Conservation (phyloP, 2,888 invertebrate genomes). For the Lamellibrachia satsuma region DNA sequence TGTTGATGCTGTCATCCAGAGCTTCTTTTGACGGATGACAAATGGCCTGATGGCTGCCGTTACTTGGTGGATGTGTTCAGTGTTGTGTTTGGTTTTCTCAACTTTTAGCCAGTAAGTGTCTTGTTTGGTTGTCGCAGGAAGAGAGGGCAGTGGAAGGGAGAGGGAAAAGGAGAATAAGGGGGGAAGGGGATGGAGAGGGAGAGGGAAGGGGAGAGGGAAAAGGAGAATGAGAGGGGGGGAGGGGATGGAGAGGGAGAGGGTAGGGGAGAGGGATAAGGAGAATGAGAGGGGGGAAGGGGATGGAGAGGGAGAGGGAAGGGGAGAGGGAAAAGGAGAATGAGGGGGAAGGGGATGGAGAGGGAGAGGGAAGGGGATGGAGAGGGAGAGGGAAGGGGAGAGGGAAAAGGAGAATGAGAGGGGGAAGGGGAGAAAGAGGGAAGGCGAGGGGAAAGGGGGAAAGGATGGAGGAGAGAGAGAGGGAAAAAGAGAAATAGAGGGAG, state of each 20-base stretch:
- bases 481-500: not conserved
- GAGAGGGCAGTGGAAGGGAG: not conserved
- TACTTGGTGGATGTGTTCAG: too few relatives aligned
- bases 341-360: not conserved
- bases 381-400: not conserved
- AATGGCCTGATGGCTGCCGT: too few relatives aligned
- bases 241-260: not conserved
- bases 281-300: not conserved
- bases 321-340: not conserved
- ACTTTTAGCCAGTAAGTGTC: too few relatives aligned
- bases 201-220: not conserved
- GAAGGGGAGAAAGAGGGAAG: not conserved
- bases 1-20: not conserved
- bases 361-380: not conserved
- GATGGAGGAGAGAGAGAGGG: not conserved
- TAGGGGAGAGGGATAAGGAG: not conserved
- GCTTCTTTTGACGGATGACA: too few relatives aligned
- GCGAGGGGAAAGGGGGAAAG: not conserved
- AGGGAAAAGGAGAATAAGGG: not conserved
- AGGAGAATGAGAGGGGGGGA: not conserved
- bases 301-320: too few relatives aligned
- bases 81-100: too few relatives aligned
- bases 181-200: not conserved
- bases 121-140: too few relatives aligned
- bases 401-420: not conserved